Evolutionary conservation across 30 jellyfish, hydroid and myxozoan species (phyloP), one percentile per base, ranked within the genome.

Genomic region (Turritopsis rubra): DNA sequence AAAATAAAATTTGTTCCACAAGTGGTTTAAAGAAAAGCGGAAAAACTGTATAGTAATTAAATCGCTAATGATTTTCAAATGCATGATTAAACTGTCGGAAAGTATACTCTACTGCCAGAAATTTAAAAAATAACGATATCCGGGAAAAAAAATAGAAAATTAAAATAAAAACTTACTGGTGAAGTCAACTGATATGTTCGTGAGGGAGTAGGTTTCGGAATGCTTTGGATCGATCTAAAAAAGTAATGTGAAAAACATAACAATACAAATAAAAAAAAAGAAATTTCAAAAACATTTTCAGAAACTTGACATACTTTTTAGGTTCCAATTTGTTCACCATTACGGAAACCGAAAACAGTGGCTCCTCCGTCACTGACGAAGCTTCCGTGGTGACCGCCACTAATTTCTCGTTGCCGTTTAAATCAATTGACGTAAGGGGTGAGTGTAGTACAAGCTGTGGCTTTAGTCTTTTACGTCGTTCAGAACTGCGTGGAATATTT

Each of bases 331-430:
- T 68, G 19, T 68, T 68, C 28, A 68, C 30, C 77, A 68, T 23
- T 27, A 68, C 77, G 30, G 77, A 68, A 27, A 68, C 77, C 16
- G 77, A 68, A 68, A 68, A 68, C 30, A n/a, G 9, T 9, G 77
- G 77, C 31, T 27, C 30, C 30, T 68, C 77, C 4, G 28, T 8
- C 0, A 68, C 77, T n/a, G 28, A 23, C 28, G 28, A 8, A n/a
- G 77, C 28, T 68, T 68, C 77, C 28, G 76, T 66, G 76, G 76
- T 41, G 60, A 41, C 60, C 9, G 60, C 13, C 60, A 41, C 60
- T 41, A 13, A 3, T 3, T 41, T 41, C 60, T 41, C 60, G 13
- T 41, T 41, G 60, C 60, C 60, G 60, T 41, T 41, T 41, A 41
- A 3, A 41, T 41, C 60, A 41, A 41, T 3, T 41, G 60, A 41